A percentile compares a stretch with the other conserved stretches of the same genome.
Evolutionary conservation across 2,113 vertebrate genomes (phyloP).

Genomic region (Azemiops feae): DNA sequence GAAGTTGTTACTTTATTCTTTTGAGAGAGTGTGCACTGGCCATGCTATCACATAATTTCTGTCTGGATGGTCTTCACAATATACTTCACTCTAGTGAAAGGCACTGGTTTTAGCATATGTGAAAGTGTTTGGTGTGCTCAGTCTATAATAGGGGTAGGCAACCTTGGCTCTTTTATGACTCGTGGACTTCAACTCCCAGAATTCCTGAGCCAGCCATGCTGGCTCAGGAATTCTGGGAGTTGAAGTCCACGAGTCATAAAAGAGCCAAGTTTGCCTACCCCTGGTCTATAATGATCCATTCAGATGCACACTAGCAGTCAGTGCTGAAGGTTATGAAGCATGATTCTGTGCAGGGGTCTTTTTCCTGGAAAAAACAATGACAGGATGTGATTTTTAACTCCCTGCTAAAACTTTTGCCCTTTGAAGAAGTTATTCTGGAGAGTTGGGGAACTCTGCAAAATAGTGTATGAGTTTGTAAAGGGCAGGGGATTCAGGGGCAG

Average conservation of each 20-base stretch:
- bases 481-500: neutral
- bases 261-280: too few relatives aligned
- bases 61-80: neutral
- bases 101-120: neutral
- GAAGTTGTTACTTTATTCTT: neutral
- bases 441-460: neutral
- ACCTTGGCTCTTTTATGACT: too few relatives aligned
- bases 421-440: neutral
- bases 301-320: neutral
- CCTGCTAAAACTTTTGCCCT: neutral
- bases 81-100: neutral
- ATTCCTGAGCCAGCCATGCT: too few relatives aligned
- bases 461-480: neutral
- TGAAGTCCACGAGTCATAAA: too few relatives aligned
- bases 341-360: neutral
- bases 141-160: too few relatives aligned
- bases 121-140: neutral
- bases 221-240: too few relatives aligned
- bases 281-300: neutral
- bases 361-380: neutral
- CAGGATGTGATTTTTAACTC: neutral
- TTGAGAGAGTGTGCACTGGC: neutral
- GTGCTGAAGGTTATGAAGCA: neutral
- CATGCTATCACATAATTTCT: neutral
- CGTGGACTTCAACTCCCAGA: too few relatives aligned